A percentile compares a stretch with the other conserved stretches of the same genome.
Evolutionary conservation across 2,888 invertebrate species (phyloP).

Genomic region (Phyto melanocephala): DNA sequence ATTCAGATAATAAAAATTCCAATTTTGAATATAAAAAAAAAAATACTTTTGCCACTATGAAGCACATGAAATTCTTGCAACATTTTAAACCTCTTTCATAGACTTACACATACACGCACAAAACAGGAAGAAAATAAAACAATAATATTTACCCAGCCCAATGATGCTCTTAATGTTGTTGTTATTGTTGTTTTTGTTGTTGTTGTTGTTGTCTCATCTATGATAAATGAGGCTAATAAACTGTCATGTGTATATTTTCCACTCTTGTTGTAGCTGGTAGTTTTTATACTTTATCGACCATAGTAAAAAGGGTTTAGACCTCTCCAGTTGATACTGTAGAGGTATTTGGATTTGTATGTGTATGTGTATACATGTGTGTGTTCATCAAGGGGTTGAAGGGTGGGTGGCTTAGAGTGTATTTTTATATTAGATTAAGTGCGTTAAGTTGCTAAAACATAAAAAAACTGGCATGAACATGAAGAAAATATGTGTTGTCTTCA

Average conservation of each 20-base stretch:
- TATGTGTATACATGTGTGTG: constrained; percentile 1
- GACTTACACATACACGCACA: background rate
- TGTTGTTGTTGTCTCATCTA: constrained; percentile 53
- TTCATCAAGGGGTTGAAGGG: background rate
- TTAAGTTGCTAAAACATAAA: constrained; percentile 55
- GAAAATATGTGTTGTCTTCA: constrained; percentile 37
- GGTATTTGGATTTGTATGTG: background rate
- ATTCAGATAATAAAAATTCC: constrained; percentile 6
- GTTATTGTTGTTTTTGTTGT: constrained; percentile 10
- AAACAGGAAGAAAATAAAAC: background rate
- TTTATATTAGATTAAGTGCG: constrained; percentile 58
- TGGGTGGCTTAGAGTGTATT: constrained; percentile 14
- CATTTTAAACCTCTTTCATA: constrained; percentile 7
- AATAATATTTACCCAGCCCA: constrained; percentile 34
- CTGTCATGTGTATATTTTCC: constrained; percentile 49
- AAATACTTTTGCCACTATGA: background rate
- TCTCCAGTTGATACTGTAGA: background rate
- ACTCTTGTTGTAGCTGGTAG: constrained; percentile 21
- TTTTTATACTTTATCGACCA: constrained; percentile 40
- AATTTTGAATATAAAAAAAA: background rate
- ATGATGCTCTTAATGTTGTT: background rate
- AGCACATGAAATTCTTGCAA: background rate
- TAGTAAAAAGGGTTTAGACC: constrained; percentile 35
- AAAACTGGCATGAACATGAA: background rate
- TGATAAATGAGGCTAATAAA: constrained; percentile 64